These are phyloP conservation scores for Heliconius melpomene DNA, from an alignment of 1,140 invertebrate species.

Conservation along the genomic window DNA sequence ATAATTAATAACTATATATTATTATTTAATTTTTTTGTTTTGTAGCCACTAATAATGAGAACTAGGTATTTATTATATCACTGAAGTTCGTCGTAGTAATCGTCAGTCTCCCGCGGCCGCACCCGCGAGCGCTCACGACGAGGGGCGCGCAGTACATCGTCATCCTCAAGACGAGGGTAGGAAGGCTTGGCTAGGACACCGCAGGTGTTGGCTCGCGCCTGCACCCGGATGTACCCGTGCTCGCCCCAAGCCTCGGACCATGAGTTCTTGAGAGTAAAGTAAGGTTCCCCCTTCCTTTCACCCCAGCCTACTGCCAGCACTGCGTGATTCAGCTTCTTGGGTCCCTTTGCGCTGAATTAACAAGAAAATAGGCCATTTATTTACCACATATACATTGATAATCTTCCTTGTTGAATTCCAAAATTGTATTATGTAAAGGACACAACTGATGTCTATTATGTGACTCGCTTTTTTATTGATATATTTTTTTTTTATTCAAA, in stretches of 20 bases:
- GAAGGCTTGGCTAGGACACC: constrained; percentile 59
- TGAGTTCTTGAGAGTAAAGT: constrained; percentile 69
- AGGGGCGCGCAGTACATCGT: constrained; percentile 46
- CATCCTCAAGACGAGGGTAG: constrained; percentile 53
- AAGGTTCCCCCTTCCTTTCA: constrained; percentile 42
- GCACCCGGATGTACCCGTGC: constrained; percentile 56
- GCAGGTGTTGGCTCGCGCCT: constrained; percentile 60
- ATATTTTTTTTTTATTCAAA: no score
- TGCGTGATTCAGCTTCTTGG: constrained; percentile 53
- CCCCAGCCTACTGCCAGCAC: constrained; percentile 68
- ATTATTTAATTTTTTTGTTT: no score
- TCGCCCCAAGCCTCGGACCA: constrained; percentile 62
- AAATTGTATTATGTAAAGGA: no score
- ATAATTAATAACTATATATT: no score
- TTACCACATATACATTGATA: not conserved
- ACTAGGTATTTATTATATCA: no score
- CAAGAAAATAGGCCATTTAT: not conserved
- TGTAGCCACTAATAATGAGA: no score
- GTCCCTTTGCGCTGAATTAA: constrained; percentile 39
- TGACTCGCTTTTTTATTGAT: no score
- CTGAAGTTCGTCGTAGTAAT: not conserved
- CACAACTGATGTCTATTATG: no score
- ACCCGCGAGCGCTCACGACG: not conserved
- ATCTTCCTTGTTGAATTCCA: no score
- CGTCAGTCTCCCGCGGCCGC: not conserved